phyloP scores from a whole-genome alignment of 2,888 invertebrate genomes.

The Kuschelorhynchus macadamiae region DNA sequence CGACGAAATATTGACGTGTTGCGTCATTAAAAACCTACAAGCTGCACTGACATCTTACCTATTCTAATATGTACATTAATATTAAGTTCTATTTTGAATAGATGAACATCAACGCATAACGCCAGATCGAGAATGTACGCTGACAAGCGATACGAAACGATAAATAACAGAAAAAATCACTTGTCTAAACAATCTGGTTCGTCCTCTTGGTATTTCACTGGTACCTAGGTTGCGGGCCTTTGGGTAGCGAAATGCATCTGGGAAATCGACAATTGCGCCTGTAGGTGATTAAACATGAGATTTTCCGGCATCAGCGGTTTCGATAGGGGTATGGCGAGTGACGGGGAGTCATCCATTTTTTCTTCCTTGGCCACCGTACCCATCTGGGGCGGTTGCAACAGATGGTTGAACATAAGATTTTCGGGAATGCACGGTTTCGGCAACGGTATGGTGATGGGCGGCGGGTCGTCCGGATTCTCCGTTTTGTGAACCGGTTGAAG shows the following conservation, averaged over 20 bases:
- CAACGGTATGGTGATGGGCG: constrained; percentile 64
- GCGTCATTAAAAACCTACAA: too few relatives aligned
- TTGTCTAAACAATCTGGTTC: constrained; percentile 27
- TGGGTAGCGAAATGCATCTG: constrained; percentile 55
- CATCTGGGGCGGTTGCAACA: constrained; percentile 44
- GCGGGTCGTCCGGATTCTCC: constrained; percentile 64
- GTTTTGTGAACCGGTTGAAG: constrained; percentile 62
- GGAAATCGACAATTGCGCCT: constrained; percentile 58
- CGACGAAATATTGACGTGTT: too few relatives aligned
- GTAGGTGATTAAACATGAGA: constrained; percentile 50
- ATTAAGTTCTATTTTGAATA: too few relatives aligned
- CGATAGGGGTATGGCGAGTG: constrained; percentile 40
- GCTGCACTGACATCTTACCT: too few relatives aligned
- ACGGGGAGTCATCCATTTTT: constrained; percentile 39
- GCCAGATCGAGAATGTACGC: too few relatives aligned
- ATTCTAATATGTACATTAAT: too few relatives aligned
- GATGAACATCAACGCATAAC: too few relatives aligned
- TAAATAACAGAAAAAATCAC: constrained; percentile 10
- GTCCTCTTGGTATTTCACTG: constrained; percentile 16
- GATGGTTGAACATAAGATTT: constrained; percentile 56
- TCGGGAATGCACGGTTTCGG: constrained; percentile 65
- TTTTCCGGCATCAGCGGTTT: constrained; percentile 42
- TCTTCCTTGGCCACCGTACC: constrained; percentile 37
- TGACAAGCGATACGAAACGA: too few relatives aligned
- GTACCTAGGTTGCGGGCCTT: constrained; percentile 44